Base-by-base conservation (phyloP, 2,113 vertebrate genomes). In the Oreochromis spilurus region DNA sequence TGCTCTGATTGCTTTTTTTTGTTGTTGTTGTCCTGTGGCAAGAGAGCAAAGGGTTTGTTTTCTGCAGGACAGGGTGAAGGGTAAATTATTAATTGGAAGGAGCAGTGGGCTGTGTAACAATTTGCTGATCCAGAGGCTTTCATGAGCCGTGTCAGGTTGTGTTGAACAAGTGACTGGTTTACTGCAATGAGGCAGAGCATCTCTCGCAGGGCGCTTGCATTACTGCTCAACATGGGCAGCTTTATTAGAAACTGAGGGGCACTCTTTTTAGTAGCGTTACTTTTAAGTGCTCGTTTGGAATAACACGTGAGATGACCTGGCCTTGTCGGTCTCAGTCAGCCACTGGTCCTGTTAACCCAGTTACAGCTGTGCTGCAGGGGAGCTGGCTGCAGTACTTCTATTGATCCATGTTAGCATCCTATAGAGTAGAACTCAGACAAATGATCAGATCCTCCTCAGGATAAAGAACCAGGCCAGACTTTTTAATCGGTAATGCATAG, bases 1-100 rank as follows among this genome's bases (percentile, higher is more conserved):
- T 87, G 81, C 87, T 79, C 81, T 88, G 75, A 89, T 92, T 93
- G 90, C 83, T 83, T 93, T 92, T 55, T 84, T 38, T 85, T 8
- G 82, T 65, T 91, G 87, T 93, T 92, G 90, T 92, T 91, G 89
- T 93, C 89, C 67, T 84, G 82, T 93, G 90, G 87, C 82, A 75
- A 83, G 60, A 83, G 77, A 91, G 91, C 91, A 88, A 57, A 92
- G 80, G 67, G 85, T 91, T 94, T 95, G 90, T 93, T 95, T 95
- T 92, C 85, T 88, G 79, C 85, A 88, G 91, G 92, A 94, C 81
- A 83, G 92, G 92, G 86, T 90, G 87, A 93, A 81, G 93, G 89
- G 88, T 94, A 94, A 93, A 95, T 96, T 96, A 97, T 97, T 96
- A 96, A 96, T 95, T 96, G 94, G 86, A 88, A 86, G 87, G 93